Conservation (phyloP, 1,140 invertebrate species). For the Cydia pomonella region DNA sequence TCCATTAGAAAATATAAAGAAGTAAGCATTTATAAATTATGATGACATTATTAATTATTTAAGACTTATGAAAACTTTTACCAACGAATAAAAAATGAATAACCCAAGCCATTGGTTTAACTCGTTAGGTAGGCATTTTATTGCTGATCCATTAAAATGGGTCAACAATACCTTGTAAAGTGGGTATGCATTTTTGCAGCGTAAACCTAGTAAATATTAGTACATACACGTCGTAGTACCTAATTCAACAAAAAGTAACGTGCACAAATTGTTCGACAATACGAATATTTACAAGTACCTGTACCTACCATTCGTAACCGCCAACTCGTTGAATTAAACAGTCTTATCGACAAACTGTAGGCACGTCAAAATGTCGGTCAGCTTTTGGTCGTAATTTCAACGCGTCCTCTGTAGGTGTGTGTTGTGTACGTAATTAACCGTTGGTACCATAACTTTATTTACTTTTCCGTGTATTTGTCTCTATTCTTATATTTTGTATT, state of each 20-base stretch:
- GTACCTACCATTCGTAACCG: not conserved
- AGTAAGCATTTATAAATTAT: too few relatives aligned
- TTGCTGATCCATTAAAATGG: too few relatives aligned
- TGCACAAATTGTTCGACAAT: not conserved
- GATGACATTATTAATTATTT: too few relatives aligned
- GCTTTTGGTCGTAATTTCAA: constrained; percentile 9
- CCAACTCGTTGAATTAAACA: constrained; percentile 16
- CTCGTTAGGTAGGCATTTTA: too few relatives aligned
- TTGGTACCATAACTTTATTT: not conserved
- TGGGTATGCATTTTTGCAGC: too few relatives aligned
- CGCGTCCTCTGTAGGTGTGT: not conserved
- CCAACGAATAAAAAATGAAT: too few relatives aligned
- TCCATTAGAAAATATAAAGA: too few relatives aligned
- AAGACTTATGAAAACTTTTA: too few relatives aligned
- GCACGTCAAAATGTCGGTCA: constrained; percentile 8
- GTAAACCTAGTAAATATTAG: too few relatives aligned
- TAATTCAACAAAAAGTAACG: not conserved
- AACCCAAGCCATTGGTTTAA: too few relatives aligned
- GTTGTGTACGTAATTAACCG: constrained; percentile 1
- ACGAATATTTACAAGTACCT: not conserved
- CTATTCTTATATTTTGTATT: not conserved
- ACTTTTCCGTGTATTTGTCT: not conserved
- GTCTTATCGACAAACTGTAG: constrained; percentile 4
- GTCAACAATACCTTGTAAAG: too few relatives aligned
- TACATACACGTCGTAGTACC: too few relatives aligned